Percentiles rank a stretch among this genome's conserved stretches.
These are phyloP conservation scores for Lampris incognitus DNA, from an alignment of 2,113 vertebrate species.

Conservation along the genomic window DNA sequence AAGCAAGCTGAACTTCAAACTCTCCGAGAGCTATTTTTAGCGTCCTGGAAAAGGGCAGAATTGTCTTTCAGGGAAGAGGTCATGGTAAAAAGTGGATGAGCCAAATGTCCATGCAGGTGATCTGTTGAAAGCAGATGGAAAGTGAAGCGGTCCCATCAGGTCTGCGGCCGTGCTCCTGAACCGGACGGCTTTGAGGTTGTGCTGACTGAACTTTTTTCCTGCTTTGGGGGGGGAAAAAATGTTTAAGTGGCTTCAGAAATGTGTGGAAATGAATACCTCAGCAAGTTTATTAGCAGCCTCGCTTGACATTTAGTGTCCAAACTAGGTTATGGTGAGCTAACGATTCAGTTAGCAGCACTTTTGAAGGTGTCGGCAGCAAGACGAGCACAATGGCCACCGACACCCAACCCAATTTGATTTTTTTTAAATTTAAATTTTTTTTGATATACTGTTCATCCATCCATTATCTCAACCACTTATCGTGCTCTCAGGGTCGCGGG, in stretches of 20 bases:
- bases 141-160: not conserved
- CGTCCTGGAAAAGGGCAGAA: slow-evolving; percentile 8
- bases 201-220: not conserved
- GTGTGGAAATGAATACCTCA: no score
- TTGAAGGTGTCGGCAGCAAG: not conserved
- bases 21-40: slow-evolving; percentile 37
- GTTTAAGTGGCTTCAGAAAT: no score
- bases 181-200: not conserved
- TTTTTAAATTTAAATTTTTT: no score
- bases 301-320: not conserved
- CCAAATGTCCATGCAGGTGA: slow-evolving; percentile 2
- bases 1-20: slow-evolving; percentile 15
- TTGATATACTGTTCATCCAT: no score
- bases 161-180: not conserved
- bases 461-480: no score
- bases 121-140: not conserved
- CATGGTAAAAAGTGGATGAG: slow-evolving; percentile 19
- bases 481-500: no score
- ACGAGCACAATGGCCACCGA: slow-evolving; percentile 14
- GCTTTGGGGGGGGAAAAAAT: no score
- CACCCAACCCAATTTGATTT: not conserved
- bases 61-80: slow-evolving; percentile 43
- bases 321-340: not conserved
- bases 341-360: not conserved
- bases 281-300: not conserved